Conservation (phyloP, 1,140 invertebrate genomes). For the Phocides pigmalion region DNA sequence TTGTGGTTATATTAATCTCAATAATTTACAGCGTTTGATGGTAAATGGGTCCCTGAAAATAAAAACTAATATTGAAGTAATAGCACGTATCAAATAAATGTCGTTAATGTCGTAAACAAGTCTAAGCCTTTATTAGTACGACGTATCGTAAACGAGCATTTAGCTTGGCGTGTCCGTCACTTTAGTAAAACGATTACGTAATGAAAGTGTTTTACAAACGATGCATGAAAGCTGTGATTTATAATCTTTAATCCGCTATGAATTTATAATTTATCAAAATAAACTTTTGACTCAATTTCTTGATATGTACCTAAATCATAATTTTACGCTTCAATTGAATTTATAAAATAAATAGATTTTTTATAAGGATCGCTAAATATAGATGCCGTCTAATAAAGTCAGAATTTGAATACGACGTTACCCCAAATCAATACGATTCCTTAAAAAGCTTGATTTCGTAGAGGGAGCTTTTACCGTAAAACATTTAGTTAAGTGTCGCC, state of each 20-base stretch:
- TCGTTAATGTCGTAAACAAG: slow-evolving; percentile 49
- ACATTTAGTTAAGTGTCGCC: slow-evolving; percentile 57
- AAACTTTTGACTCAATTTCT: no score
- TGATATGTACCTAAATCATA: no score
- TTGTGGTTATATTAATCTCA: not conserved
- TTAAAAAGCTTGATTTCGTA: slow-evolving; percentile 34
- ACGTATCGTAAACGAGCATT: slow-evolving; percentile 23
- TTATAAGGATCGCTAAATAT: no score
- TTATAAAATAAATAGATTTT: no score
- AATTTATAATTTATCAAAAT: no score
- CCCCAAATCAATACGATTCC: slow-evolving; percentile 33
- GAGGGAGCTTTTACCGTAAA: slow-evolving; percentile 36
- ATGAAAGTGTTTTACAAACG: slow-evolving; percentile 18
- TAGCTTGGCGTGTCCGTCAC: slow-evolving; percentile 22
- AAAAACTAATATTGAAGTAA: slow-evolving; percentile 31
- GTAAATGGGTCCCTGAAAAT: slow-evolving; percentile 1
- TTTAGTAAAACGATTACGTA: slow-evolving; percentile 1
- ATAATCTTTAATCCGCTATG: slow-evolving; percentile 1
- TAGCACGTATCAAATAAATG: slow-evolving; percentile 46
- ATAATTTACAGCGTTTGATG: not conserved
- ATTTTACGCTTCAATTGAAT: no score
- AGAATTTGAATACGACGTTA: slow-evolving; percentile 21
- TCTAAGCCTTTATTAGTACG: slow-evolving; percentile 22
- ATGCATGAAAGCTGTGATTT: slow-evolving; percentile 19
- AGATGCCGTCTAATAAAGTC: not conserved